Base-by-base conservation (phyloP, 2,797 vertebrate species). In the Allobates femoralis region DNA sequence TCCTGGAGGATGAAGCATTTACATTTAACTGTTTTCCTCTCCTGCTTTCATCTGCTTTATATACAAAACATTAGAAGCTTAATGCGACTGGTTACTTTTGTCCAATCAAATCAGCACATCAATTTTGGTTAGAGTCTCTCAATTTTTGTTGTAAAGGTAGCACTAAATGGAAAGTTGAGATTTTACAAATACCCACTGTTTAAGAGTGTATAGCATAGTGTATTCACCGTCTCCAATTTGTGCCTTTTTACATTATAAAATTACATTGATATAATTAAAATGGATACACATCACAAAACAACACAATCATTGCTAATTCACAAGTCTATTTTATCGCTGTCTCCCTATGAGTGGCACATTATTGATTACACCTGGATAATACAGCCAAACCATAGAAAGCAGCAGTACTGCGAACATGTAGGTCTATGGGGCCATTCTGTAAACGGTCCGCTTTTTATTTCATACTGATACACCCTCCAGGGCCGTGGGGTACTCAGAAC, bases 1-100 rank as follows among this genome's bases (percentile, higher is more conserved):
- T 91, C 55, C 62, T 87, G 80, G 64, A 89, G 90, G 89, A 89
- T 69, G 10, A 90, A 89, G 60, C 64, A 55, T 90, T 92, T 83
- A 89, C 66, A 89, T 82, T 78, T 81, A 89, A 91, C 89, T 51
- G 30, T 90, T 89, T 92, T 89, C 62, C 53, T 86, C 85, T 79
- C 89, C 86, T 89, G 86, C 88, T 78, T 89, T 85, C 26, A 86
- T 88, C 74, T 79, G 53, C 18, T 87, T 71, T 87, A 84, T 83
- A 90, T 14, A 88, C 58, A 28, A 89, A 89, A 51, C 16, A 83
- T 88, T 88, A 85, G 23, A 79, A 87, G 34, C 32, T 88, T 89
- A 69, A 89, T 64, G 60, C 86, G 32, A 58, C 74, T 90, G 83
- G 77, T 85, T 85, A 84, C 58, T 89, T 87, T 89, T 81, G 58